Evolutionary conservation across 2,888 invertebrate genomes (phyloP).

Genomic region (Drosophila meridiana): DNA sequence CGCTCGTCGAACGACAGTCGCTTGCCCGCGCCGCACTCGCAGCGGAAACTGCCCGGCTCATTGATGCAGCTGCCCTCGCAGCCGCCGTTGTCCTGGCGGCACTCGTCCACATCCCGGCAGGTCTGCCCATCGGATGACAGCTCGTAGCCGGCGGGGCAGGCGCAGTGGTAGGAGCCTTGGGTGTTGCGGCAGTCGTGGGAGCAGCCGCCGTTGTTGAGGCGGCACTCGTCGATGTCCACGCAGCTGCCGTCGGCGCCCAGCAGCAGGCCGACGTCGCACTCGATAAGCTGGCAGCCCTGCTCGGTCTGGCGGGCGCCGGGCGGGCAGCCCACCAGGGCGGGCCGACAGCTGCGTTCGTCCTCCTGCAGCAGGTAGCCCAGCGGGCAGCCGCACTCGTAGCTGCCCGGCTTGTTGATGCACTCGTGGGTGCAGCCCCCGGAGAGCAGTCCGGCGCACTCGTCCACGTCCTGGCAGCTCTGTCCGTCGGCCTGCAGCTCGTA

Average conservation of each 20-base stretch:
- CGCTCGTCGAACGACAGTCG: conserved; percentile 73
- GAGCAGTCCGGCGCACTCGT: conserved; percentile 84
- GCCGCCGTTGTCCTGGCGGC: conserved; percentile 84
- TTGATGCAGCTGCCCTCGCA: conserved; percentile 85
- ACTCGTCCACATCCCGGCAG: conserved; percentile 87
- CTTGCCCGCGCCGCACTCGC: conserved; percentile 85
- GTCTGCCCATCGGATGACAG: conserved; percentile 84
- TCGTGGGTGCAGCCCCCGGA: conserved; percentile 85
- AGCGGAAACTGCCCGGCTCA: conserved; percentile 85
- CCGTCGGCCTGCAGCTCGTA: conserved; percentile 83
- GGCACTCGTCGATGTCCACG: conserved; percentile 86
- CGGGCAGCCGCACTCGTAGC: conserved; percentile 87
- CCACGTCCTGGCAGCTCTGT: conserved; percentile 85
- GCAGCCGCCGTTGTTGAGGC: conserved; percentile 83
- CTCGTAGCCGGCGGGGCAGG: conserved; percentile 87
- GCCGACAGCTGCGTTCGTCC: conserved; percentile 74
- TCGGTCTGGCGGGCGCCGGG: conserved; percentile 74
- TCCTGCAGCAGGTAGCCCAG: conserved; percentile 85
- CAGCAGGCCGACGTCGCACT: conserved; percentile 85
- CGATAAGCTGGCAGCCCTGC: conserved; percentile 70
- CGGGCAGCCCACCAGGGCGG: conserved; percentile 71
- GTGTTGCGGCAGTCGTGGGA: conserved; percentile 84
- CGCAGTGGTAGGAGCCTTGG: conserved; percentile 86
- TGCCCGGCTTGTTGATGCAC: conserved; percentile 86
- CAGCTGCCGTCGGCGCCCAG: conserved; percentile 85